Base-by-base conservation (phyloP, 2,113 vertebrate genomes). In the Gopherus evgoodei region DNA sequence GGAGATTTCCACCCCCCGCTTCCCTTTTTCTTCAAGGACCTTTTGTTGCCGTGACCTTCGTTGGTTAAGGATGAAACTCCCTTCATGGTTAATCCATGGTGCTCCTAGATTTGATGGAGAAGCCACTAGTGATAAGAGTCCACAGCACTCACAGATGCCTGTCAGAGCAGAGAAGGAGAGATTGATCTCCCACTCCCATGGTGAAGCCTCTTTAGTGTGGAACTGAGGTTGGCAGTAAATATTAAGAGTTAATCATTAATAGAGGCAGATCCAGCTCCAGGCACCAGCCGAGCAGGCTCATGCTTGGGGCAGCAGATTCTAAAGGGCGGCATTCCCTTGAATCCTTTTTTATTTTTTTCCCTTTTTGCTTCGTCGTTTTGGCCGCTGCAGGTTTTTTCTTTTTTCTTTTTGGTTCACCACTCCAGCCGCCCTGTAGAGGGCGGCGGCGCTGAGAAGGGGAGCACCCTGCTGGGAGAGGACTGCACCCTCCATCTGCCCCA, bases 141-240 rank as follows among this genome's bases (percentile, higher is more conserved):
- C 0, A 5, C 72, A 79, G 65, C 10, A 53, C 22, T 54, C 56
- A 47, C 22, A 3, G 72, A 72, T 92, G 65, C 5, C 1, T 0
- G 19, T 17, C 57, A 52, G 65, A 88, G 47, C 47, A 52, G 54
- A 91, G 84, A 42, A 84, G 89, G 59, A 52, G 25, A 14, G 52
- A 29, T 17, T 82, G 59, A 91, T 42, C 42, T 53, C 53, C 53
- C 19, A 12, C 25, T 49, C 27, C 49, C 12, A 5, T 14, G 14
- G 62, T 65, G 31, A 65, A 65, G 62, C 14, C 31, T 65, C 31
- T n/a, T 65, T 65, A 17, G 62, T 35, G 35, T 65, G 16, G 62
- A 84, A 65, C 69, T 86, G 54, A 83, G 56, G 8, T 10, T 87
- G 35, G 6, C 75, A 83, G 83, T 89, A 81, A 93, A 72, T 78